These are phyloP conservation scores for Columba guinea DNA, from an alignment of 2,797 vertebrate species.

Conservation along the genomic window DNA sequence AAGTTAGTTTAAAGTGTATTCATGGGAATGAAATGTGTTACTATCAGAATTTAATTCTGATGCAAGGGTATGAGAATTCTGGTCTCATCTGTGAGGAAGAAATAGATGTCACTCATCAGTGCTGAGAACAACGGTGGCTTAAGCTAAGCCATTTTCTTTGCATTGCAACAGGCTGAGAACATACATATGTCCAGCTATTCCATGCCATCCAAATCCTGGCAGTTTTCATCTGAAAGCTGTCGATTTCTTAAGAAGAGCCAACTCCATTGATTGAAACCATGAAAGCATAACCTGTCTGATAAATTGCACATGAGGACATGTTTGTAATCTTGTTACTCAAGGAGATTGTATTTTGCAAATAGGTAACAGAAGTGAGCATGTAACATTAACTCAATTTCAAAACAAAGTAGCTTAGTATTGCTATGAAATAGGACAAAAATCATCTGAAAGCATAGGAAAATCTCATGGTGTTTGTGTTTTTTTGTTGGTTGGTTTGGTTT, in stretches of 20 bases:
- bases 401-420: not conserved
- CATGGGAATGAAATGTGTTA: not conserved
- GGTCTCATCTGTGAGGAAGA: not conserved
- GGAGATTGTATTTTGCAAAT: not conserved
- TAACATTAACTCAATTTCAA: not conserved
- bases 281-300: not conserved
- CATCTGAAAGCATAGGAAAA: not conserved
- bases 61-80: not conserved
- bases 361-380: not conserved
- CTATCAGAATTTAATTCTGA: not conserved
- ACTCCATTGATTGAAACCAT: not conserved
- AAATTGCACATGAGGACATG: not conserved
- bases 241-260: not conserved
- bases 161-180: not conserved
- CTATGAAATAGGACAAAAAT: not conserved
- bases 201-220: not conserved
- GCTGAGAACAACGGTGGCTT: not conserved
- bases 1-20: slow-evolving; percentile 24
- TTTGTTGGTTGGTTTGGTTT: not conserved
- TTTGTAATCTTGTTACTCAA: not conserved
- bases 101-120: not conserved
- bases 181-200: not conserved
- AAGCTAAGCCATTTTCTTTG: not conserved
- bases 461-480: not conserved
- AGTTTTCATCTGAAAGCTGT: not conserved